Percentiles rank a stretch among this genome's conserved stretches.
Evolutionary conservation across 1,140 invertebrate species (phyloP).

Genomic region (Drosophila tropicalis): DNA sequence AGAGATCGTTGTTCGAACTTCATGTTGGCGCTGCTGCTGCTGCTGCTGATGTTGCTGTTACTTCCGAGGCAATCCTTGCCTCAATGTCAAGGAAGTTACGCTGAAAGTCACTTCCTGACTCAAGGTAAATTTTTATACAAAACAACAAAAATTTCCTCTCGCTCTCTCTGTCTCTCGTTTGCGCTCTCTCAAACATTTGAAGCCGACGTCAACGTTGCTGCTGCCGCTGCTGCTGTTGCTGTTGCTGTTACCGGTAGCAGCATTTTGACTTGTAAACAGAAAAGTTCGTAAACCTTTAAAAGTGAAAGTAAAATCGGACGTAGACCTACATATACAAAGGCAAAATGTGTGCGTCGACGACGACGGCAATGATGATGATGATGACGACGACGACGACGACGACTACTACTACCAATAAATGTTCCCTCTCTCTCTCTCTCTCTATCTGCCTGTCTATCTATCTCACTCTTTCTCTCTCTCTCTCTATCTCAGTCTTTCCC

Average conservation of each 20-base stretch:
- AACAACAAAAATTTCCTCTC: conserved; percentile 10
- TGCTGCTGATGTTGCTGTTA: conserved; percentile 32
- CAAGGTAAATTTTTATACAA: conserved; percentile 26
- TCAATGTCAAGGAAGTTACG: conserved; percentile 79
- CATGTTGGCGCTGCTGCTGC: conserved; percentile 33
- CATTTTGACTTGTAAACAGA: conserved; percentile 78
- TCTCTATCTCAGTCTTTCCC: background rate
- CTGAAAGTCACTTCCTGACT: conserved; percentile 60
- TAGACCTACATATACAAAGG: conserved; percentile 83
- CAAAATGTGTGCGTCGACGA: conserved; percentile 44
- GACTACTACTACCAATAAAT: background rate
- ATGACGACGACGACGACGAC: conserved; percentile 28
- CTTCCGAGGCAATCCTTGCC: conserved; percentile 74
- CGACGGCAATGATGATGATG: conserved; percentile 9
- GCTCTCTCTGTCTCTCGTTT: conserved; percentile 18
- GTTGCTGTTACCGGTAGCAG: conserved; percentile 48
- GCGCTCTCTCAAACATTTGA: conserved; percentile 13
- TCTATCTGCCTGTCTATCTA: conserved; percentile 7
- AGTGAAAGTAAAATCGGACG: conserved; percentile 83
- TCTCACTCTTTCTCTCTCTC: background rate
- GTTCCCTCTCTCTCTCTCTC: conserved; percentile 12
- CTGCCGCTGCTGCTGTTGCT: conserved; percentile 31
- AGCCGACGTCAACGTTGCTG: conserved; percentile 3
- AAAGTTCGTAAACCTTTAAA: conserved; percentile 83
- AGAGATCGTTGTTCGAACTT: conserved; percentile 11